These are phyloP conservation scores for Dinoponera quadriceps DNA, from an alignment of 1,140 invertebrate genomes.

Conservation along the genomic window DNA sequence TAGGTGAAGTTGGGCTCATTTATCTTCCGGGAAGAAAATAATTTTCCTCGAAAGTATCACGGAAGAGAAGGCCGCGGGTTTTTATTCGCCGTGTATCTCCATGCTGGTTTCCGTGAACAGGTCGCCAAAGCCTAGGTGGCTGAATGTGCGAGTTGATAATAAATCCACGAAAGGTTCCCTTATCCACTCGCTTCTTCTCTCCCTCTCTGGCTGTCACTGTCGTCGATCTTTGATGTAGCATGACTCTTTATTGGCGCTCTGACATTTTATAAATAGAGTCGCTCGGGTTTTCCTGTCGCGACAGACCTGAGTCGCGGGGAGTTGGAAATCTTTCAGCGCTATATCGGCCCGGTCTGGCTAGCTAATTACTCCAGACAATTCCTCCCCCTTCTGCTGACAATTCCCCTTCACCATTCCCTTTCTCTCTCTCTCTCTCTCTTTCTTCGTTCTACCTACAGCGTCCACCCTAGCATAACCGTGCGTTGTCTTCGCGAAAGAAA, in stretches of 20 bases:
- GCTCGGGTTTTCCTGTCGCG: constrained; percentile 60
- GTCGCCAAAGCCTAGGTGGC: not conserved
- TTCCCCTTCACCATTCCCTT: constrained; percentile 15
- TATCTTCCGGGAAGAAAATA: not conserved
- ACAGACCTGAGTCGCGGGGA: constrained; percentile 64
- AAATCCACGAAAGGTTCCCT: constrained; percentile 73
- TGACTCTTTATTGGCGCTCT: constrained; percentile 86
- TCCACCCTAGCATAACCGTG: constrained; percentile 63
- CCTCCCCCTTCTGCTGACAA: constrained; percentile 42
- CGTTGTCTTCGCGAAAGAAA: constrained; percentile 69
- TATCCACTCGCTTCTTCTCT: constrained; percentile 24
- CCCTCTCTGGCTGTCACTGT: not conserved
- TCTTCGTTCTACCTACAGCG: constrained; percentile 58
- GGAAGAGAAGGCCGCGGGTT: constrained; percentile 41
- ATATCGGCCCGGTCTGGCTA: constrained; percentile 61
- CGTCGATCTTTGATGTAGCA: constrained; percentile 81
- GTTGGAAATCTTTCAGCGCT: constrained; percentile 76
- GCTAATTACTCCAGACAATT: constrained; percentile 80
- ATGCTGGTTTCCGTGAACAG: not conserved
- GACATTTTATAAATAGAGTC: constrained; percentile 85
- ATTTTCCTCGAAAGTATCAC: constrained; percentile 19
- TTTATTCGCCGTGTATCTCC: not conserved
- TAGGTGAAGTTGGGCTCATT: no score
- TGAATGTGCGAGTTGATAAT: constrained; percentile 31
- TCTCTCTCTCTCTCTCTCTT: constrained; percentile 35